A percentile compares a stretch with the other conserved stretches of the same genome.
Evolutionary conservation across 2,888 invertebrate genomes (phyloP).

Genomic region (Hyposoter dolosus): DNA sequence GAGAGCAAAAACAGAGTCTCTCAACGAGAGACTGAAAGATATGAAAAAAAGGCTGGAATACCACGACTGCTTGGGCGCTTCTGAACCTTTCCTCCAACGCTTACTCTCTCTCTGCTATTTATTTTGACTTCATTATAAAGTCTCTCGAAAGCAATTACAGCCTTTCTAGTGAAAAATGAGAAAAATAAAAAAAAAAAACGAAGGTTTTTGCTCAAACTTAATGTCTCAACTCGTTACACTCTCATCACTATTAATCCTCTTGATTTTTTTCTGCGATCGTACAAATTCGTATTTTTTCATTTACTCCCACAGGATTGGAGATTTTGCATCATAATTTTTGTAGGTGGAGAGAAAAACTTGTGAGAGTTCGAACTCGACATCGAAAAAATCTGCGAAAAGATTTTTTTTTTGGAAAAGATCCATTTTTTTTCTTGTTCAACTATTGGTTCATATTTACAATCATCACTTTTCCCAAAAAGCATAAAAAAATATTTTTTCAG

Average conservation of each 20-base stretch:
- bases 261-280: conserved; percentile 2
- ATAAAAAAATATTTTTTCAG: no score
- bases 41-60: conserved; percentile 14
- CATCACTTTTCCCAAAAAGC: no score
- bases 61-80: conserved; percentile 15
- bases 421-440: no score
- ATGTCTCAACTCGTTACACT: conserved; percentile 20
- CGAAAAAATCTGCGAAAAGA: no score
- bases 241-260: conserved; percentile 32
- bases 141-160: conserved; percentile 51
- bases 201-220: conserved; percentile 4
- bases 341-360: not conserved
- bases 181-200: conserved; percentile 7
- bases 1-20: not conserved
- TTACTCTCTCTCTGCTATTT: conserved; percentile 33
- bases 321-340: not conserved
- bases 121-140: conserved; percentile 49
- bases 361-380: no score
- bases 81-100: not conserved
- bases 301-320: no score
- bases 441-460: no score
- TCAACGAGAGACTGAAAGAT: not conserved
- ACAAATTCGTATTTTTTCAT: not conserved
- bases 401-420: no score
- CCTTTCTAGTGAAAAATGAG: not conserved